Conservation (phyloP, 2,797 vertebrate genomes). For the Lophotriccus pileatus region DNA sequence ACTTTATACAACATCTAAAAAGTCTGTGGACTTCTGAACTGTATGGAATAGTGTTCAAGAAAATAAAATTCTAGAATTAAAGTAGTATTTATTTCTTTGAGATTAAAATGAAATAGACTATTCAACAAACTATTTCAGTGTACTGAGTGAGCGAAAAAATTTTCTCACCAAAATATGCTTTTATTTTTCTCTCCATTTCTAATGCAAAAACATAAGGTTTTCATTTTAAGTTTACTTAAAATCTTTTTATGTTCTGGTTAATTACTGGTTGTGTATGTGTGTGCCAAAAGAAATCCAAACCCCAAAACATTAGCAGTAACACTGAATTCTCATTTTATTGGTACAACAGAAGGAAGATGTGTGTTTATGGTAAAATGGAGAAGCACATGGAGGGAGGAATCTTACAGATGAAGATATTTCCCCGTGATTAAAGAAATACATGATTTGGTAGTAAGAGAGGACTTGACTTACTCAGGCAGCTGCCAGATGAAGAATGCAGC, state of each 20-base stretch:
- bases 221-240: neutral
- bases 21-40: neutral
- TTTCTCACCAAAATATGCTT: neutral
- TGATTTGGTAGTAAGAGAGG: neutral
- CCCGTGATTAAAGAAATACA: neutral
- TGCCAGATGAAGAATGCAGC: neutral
- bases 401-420: neutral
- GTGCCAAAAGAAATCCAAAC: neutral
- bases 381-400: neutral
- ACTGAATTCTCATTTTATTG: neutral
- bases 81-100: neutral
- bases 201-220: neutral
- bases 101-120: neutral
- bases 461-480: neutral
- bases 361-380: neutral
- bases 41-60: neutral
- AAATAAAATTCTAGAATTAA: neutral
- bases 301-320: neutral
- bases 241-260: neutral
- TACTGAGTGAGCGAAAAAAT: neutral
- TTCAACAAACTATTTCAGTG: neutral
- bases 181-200: neutral
- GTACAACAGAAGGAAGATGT: neutral
- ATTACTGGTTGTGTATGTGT: accelerated
- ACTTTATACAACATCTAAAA: neutral